Base-by-base conservation (phyloP, 2,888 invertebrate genomes). In the Drosophila neonasuta region DNA sequence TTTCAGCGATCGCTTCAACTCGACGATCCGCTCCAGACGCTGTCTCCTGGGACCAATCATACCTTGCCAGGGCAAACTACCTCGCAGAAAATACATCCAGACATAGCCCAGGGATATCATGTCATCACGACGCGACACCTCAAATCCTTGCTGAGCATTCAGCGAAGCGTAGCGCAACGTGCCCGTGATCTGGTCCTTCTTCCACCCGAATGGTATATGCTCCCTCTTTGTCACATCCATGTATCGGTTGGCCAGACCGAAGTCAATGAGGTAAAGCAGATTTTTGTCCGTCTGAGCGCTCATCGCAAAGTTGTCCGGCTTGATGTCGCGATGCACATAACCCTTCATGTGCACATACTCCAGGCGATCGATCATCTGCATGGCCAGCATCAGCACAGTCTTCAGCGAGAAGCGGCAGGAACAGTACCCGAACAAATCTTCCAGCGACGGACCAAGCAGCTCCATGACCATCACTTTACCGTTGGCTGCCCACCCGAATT, bases 71-170 rank as follows among this genome's bases (percentile, higher is more conserved):
- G 80, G 80, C 34, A 80, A 20, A 0, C 1, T 51, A 6, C 80
- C 80, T 2, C 58, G 49, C 4, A 83, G 58, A 8, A 80, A 62
- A 17, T 77, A 80, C 8, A 80, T 42, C 0, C 83, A 8, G 0
- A 71, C 42, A 34, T 80, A 82, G 20, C 71, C 67, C 24, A 80
- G 6, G 1, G 86, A 29, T 39, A 74, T 78, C 64, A 80, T 30
- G 15, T 80, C 80, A n/a, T 80, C 80, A 2, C 86, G 86, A 7
- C 80, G 77, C 3, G 77, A 69, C 1, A 56, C 24, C 30, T 64
- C 58, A 1, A 17, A 1, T 0, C 80, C 67, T 0, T 0, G 1
- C 5, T 63, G 29, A 0, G 78, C 64, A 42, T 69, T 71, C 2
- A 55, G 11, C 2, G 80, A 80, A 4, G 69, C 68, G 48, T 65